Base-by-base conservation (phyloP, 2,797 vertebrate species). In the Pogoniulus pusillus region DNA sequence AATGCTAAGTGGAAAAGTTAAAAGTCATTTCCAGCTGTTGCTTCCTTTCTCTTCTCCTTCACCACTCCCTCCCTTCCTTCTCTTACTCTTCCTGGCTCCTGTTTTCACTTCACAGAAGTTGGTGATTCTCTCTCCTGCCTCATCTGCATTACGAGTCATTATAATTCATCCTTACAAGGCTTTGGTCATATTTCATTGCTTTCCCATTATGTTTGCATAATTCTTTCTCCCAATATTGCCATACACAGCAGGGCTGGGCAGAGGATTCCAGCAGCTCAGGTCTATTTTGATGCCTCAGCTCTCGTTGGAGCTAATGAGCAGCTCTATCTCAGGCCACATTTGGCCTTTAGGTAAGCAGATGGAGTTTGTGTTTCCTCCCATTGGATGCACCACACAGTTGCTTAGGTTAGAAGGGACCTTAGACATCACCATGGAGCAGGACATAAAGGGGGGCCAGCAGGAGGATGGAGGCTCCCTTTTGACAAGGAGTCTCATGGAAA, bases 91-190 rank as follows among this genome's bases (percentile, higher is more conserved):
- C 53, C 34, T 10, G n/a, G 69, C 55, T 84, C 43, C 60, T 89
- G 77, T 82, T 80, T 91, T 78, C 70, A 22, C 49, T 85, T 62
- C 79, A 47, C n/a, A 63, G 78, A 66, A 85, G 76, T 34, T 75
- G 29, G 26, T 58, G 65, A 53, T 71, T 78, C 85, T 47, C 59
- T 9, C 13, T 53, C 29, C 58, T 80, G 51, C 70, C 41, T 77
- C 87, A 84, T 93, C 83, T 76, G 95, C 80, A 89, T 92, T 91
- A 91, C 4, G 1, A 93, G 57, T 69, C 90, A 87, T 96, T 95
- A 88, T 89, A 85, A 92, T 93, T 89, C 88, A 86, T 91, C 87
- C 77, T 89, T 93, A 91, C 86, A 86, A 75, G 85, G 34, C 55
- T 68, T 84, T 20, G 37, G 69, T 93, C 86, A 45, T 95, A 85